Conservation (phyloP, 2,888 invertebrate species). For the Agrotis puta region DNA sequence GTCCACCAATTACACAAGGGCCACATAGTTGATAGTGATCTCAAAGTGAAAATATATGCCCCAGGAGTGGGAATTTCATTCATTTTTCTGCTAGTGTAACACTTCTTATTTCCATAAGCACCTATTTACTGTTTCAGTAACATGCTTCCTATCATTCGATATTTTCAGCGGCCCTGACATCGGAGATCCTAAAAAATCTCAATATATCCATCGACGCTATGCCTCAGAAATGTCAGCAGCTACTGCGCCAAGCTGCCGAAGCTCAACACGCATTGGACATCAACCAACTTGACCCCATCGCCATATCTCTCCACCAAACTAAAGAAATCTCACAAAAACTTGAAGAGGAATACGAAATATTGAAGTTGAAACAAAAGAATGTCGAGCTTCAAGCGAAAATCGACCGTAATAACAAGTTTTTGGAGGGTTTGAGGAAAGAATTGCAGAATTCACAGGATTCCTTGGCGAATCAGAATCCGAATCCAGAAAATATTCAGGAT, state of each 20-base stretch:
- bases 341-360: conserved; percentile 81
- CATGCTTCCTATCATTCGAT: neutral
- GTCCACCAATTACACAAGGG: no score
- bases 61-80: no score
- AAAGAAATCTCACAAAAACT: conserved; percentile 74
- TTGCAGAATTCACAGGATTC: conserved; percentile 77
- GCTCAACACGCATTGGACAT: conserved; percentile 71
- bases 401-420: conserved; percentile 79
- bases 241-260: conserved; percentile 73
- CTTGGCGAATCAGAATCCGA: conserved; percentile 74
- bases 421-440: conserved; percentile 77
- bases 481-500: conserved; percentile 82
- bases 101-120: no score
- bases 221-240: conserved; percentile 81
- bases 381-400: conserved; percentile 79
- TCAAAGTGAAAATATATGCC: no score
- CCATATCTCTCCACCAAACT: conserved; percentile 76
- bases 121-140: neutral
- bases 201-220: conserved; percentile 79
- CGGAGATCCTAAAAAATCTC: conserved; percentile 79
- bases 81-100: no score
- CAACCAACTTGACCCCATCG: conserved; percentile 77
- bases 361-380: conserved; percentile 83
- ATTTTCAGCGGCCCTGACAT: conserved; percentile 74
- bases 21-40: no score